Base-by-base conservation (phyloP, 2,888 invertebrate genomes). In the Dryocosmus kuriphilus region DNA sequence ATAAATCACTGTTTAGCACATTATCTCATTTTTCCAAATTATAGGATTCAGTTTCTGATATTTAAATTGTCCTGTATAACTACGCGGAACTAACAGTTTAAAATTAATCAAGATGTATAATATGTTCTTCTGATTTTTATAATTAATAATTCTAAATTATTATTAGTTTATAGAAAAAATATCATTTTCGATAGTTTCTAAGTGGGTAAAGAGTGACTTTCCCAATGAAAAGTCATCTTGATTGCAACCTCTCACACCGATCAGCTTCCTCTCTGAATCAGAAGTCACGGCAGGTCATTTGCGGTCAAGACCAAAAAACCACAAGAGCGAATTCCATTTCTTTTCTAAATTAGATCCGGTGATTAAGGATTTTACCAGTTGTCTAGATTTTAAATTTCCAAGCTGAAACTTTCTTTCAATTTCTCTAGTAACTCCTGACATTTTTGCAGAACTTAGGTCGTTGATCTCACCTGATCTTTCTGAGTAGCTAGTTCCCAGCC, bases 401-500 rank as follows among this genome's bases (percentile, higher is more conserved):
- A 22, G n/a, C 9, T 22, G 11, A n/a, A 71, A 46, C n/a, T 63
- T 22, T 63, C 35, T 63, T 35, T 35, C 24, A 71, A 11, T 71
- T 71, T 51, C 11, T 27, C 51, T 19, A 22, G 46, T 46, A 67
- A 67, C 27, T 46, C 27, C 24, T 67, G 27, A 30, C 51, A 11
- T 71, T n/a, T n/a, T 19, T 1, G 30, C n/a, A 30, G 11, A 46
- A 41, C 27, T 41, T 16, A 51, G n/a, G 14, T 51, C 14, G 30
- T 14, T n/a, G 75, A 32, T 6, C 82, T 84, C 79, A 89, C 89
- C 24, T 79, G 80, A 78, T 84, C 79, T 46, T 82, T 71, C 61
- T 83, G 79, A 41, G 71, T 79, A 6, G 90, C 88, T 61, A 90
- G 78, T 84, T 90, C 90, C 90, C 90, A 90, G 73, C 89, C 89